These are phyloP conservation scores for Manis crassicaudata DNA, from an alignment of 2,797 vertebrate genomes.

Conservation along the genomic window DNA sequence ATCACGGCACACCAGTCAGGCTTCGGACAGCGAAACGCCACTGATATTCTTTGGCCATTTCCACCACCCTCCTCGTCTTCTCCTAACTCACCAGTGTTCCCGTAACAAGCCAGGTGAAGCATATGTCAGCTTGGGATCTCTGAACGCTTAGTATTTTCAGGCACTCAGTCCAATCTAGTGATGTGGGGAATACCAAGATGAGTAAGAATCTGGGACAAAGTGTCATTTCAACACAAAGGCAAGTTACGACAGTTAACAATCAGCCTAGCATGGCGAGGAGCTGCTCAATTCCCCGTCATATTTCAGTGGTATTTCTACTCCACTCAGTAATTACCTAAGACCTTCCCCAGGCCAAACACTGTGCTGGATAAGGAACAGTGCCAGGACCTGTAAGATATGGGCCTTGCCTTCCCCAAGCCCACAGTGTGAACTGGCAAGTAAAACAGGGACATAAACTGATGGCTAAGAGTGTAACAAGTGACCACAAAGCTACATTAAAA, in stretches of 20 bases:
- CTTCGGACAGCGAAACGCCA: not conserved
- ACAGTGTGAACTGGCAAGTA: not conserved
- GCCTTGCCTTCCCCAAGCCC: conserved; percentile 4
- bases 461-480: not conserved
- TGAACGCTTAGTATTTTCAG: not conserved
- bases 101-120: not conserved
- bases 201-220: conserved; percentile 44
- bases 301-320: not conserved
- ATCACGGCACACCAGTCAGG: not conserved
- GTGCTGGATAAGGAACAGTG: not conserved
- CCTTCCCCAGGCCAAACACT: not conserved
- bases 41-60: not conserved
- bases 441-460: conserved; percentile 33
- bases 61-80: not conserved
- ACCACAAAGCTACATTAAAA: conserved; percentile 49
- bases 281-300: not conserved
- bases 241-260: conserved; percentile 10
- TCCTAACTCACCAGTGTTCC: conserved; percentile 14
- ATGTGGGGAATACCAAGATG: not conserved
- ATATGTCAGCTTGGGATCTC: not conserved
- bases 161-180: not conserved
- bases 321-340: not conserved
- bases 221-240: conserved; percentile 55
- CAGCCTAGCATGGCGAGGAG: not conserved
- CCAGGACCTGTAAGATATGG: not conserved